These are phyloP conservation scores for Tetropium fuscum DNA, from an alignment of 2,888 invertebrate genomes.

Conservation along the genomic window DNA sequence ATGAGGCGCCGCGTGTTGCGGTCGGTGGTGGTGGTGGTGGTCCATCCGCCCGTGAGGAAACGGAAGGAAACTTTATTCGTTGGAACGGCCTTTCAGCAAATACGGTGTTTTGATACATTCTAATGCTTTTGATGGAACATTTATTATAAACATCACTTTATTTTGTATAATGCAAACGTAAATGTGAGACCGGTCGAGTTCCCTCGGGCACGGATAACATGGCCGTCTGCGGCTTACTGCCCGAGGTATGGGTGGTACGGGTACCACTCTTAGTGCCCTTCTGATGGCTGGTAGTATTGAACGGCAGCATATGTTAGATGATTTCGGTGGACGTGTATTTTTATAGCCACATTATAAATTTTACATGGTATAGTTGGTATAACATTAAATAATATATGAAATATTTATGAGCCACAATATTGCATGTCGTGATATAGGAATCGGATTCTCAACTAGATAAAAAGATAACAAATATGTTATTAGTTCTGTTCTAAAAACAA, in stretches of 20 bases:
- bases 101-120: too few species aligned
- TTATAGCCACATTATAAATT: constrained; percentile 1
- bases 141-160: constrained; percentile 17
- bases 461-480: too few species aligned
- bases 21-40: too few species aligned
- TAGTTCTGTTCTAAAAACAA: too few species aligned
- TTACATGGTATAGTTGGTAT: not conserved
- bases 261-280: constrained; percentile 15
- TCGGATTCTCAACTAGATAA: too few species aligned
- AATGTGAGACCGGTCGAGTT: constrained; percentile 48
- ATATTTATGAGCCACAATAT: not conserved
- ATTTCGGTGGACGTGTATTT: constrained; percentile 12
- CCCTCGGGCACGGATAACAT: constrained; percentile 31
- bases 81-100: too few species aligned
- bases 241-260: constrained; percentile 23
- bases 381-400: not conserved
- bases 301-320: constrained; percentile 21
- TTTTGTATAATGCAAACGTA: constrained; percentile 36
- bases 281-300: constrained; percentile 12
- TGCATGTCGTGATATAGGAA: not conserved
- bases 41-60: too few species aligned
- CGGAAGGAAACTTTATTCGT: too few species aligned
- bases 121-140: too few species aligned
- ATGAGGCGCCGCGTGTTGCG: too few species aligned
- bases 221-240: constrained; percentile 20